phyloP scores from a whole-genome alignment of 2,113 vertebrate species.

The Pseudorectes ferrugineus region DNA sequence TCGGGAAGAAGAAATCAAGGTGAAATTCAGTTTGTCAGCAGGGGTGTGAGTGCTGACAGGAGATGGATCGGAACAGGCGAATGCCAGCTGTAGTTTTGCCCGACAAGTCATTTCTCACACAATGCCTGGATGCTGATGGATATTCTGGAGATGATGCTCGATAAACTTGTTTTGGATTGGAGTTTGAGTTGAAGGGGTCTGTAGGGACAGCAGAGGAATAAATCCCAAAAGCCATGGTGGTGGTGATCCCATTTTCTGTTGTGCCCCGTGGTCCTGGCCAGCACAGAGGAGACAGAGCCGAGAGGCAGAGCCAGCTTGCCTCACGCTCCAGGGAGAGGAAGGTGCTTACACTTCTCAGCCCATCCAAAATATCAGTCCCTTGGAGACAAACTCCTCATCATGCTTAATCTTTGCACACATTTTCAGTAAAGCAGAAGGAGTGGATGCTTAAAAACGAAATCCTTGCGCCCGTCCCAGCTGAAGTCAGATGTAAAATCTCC shows the following conservation, averaged over 20 bases:
- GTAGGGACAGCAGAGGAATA: slow-evolving; percentile 72
- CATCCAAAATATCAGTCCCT: not conserved
- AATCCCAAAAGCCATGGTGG: slow-evolving; percentile 61
- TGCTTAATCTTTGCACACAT: not conserved
- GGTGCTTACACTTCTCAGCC: not conserved
- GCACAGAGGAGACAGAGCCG: slow-evolving; percentile 65
- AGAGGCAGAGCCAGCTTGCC: slow-evolving; percentile 54
- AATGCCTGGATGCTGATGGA: slow-evolving; percentile 73
- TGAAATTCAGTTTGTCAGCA: not conserved
- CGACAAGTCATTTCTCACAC: not conserved
- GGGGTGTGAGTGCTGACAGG: not conserved
- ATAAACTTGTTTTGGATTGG: slow-evolving; percentile 72
- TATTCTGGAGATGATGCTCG: slow-evolving; percentile 72
- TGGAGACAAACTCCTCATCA: not conserved
- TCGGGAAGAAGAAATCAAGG: slow-evolving; percentile 9
- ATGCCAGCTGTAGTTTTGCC: not conserved
- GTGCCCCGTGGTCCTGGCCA: slow-evolving; percentile 61
- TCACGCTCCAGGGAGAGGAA: not conserved
- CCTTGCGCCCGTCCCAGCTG: not conserved
- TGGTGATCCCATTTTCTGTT: slow-evolving; percentile 41
- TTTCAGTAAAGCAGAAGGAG: not conserved
- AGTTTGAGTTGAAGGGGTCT: slow-evolving; percentile 64
- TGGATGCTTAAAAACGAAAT: not conserved
- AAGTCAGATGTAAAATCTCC: not conserved
- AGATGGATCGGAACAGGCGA: not conserved